Base-by-base conservation (phyloP, 2,888 invertebrate species). In the Idaea aversata region DNA sequence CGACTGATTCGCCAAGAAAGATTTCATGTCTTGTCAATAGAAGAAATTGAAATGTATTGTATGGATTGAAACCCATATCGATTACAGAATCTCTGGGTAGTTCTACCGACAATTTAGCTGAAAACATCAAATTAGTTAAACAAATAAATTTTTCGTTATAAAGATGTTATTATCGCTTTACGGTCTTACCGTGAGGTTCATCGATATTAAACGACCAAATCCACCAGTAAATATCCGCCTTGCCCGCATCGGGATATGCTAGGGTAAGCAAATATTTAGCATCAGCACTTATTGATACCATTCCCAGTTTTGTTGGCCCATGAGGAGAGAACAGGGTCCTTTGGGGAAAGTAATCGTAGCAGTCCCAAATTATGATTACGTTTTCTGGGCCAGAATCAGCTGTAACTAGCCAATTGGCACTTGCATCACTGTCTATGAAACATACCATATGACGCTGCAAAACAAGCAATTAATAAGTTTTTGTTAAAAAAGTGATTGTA, bases 291-390 rank as follows among this genome's bases (percentile, higher is more conserved):
- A 95, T 74, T 0, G 87, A 86, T 5, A 93, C 86, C 59, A 87
- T 89, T 0, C 87, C 78, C 4, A 93, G 71, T 63, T 82, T 83
- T 6, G 81, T 74, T 15, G 74, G 76, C 3, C 89, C 90, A 69
- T 94, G 94, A 0, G 95, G 93, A 36, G 89, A 83, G 75, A 94
- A 94, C 34, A 95, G 74, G 0, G 94, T 94, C 67, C 85, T 91
- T 65, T 93, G 89, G 0, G 95, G 94, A 64, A 90, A 84, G 67
- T 88, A 85, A 69, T 88, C 88, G 13, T 68, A 73, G 47, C 86
- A 91, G 74, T 95, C 93, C 95, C 95, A 95, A 35, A 95, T 84
- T 58, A 94, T 94, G 61, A 95, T 79, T 61, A 88, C 83, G 70
- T 93, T 94, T 72, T 95, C 94, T 0, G 90, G 81, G 0, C 93